A percentile compares a stretch with the other conserved stretches of the same genome.
These are phyloP conservation scores for Paracyprichromis sp. DNA, from an alignment of 2,113 vertebrate genomes.

Conservation along the genomic window DNA sequence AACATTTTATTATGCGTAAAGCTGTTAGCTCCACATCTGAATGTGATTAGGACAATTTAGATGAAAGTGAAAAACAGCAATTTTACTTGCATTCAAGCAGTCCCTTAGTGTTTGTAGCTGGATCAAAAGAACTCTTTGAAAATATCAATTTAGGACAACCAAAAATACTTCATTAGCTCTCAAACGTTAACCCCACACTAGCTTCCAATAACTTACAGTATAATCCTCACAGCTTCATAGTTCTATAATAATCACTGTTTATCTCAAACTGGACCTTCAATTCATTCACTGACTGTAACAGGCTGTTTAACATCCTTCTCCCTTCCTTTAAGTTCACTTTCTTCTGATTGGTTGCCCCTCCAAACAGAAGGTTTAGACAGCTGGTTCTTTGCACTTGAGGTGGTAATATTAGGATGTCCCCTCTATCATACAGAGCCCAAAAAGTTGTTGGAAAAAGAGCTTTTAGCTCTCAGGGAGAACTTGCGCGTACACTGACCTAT, in stretches of 20 bases:
- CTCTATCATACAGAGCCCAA: not conserved
- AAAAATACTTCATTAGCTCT: not conserved
- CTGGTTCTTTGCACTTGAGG: not conserved
- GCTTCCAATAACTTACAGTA: not conserved
- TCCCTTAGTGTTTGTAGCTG: not conserved
- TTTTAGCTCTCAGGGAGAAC: not conserved
- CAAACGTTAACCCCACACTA: not conserved
- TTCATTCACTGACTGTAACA: not conserved
- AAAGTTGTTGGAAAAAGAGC: not conserved
- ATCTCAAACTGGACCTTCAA: not conserved
- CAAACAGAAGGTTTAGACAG: not conserved
- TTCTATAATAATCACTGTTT: not conserved
- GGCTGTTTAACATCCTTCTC: not conserved
- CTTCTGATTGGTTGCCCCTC: not conserved
- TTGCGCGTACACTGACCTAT: not conserved
- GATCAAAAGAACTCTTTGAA: not conserved
- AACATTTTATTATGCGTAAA: not conserved
- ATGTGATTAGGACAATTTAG: not conserved
- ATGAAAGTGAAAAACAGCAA: not conserved
- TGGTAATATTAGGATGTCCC: not conserved
- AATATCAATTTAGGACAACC: not conserved
- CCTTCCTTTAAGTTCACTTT: not conserved
- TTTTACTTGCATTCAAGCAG: not conserved
- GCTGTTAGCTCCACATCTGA: not conserved
- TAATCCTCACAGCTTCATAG: not conserved